Evolutionary conservation across 1,140 invertebrate species (phyloP).

Genomic region (Helicoverpa zea): DNA sequence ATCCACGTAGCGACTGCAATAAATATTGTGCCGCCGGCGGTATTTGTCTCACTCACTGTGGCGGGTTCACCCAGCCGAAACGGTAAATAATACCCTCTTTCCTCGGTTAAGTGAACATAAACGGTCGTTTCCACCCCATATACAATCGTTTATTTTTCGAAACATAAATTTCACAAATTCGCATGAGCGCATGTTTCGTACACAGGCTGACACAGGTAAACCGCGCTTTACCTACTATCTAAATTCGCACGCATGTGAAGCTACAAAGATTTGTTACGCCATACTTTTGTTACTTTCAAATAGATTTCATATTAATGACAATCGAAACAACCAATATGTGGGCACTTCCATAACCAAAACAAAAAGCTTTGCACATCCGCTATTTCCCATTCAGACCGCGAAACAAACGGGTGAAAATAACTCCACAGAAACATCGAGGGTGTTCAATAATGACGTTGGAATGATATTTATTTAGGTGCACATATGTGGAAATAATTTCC

Average conservation of each 20-base stretch:
- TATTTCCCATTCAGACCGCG: constrained; percentile 67
- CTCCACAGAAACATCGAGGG: constrained; percentile 72
- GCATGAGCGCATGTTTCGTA: constrained; percentile 72
- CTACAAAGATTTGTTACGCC: neutral
- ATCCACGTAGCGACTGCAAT: constrained; percentile 84
- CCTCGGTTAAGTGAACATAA: constrained; percentile 87
- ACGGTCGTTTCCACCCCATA: constrained; percentile 86
- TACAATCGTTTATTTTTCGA: constrained; percentile 85
- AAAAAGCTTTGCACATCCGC: constrained; percentile 55
- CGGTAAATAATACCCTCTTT: constrained; percentile 86
- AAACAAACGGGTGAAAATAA: constrained; percentile 80
- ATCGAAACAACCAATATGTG: constrained; percentile 14
- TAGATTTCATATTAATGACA: constrained; percentile 15
- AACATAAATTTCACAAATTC: constrained; percentile 84
- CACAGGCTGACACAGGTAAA: constrained; percentile 60
- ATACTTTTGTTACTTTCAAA: neutral
- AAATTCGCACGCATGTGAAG: constrained; percentile 18
- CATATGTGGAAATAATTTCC: constrained; percentile 87
- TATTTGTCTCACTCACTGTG: constrained; percentile 85
- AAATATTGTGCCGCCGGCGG: constrained; percentile 82
- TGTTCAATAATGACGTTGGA: constrained; percentile 87
- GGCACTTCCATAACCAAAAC: constrained; percentile 35
- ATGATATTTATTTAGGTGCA: constrained; percentile 87
- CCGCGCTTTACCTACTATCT: constrained; percentile 36
- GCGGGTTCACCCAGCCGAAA: constrained; percentile 83